phyloP scores from a whole-genome alignment of 2,113 vertebrate genomes.

The Oncorhynchus tshawytscha region DNA sequence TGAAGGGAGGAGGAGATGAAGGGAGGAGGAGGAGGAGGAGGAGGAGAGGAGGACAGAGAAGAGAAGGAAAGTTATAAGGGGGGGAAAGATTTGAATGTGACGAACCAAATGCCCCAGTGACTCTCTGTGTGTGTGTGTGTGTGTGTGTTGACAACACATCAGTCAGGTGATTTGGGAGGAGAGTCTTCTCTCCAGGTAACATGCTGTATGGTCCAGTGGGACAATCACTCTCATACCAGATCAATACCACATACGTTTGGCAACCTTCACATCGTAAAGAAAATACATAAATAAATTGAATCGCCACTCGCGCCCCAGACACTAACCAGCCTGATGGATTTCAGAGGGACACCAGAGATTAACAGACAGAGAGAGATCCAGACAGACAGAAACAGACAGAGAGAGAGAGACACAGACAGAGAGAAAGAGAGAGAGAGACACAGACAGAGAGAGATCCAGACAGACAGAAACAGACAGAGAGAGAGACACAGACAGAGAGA shows the following conservation, averaged over 20 bases:
- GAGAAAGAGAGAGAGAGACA: not conserved
- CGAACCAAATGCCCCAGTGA: constrained; percentile 70
- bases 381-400: too few relatives aligned
- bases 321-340: constrained; percentile 52
- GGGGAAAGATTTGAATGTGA: constrained; percentile 45
- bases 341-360: constrained; percentile 44
- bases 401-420: not conserved
- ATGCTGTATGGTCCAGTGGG: constrained; percentile 52
- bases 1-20: too few relatives aligned
- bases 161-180: constrained; percentile 68
- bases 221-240: constrained; percentile 63
- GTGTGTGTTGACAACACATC: constrained; percentile 71
- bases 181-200: constrained; percentile 38
- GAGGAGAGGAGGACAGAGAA: too few relatives aligned
- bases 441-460: accelerated
- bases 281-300: constrained; percentile 60
- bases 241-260: constrained; percentile 75
- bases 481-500: too few relatives aligned
- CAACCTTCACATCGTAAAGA: constrained; percentile 69
- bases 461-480: not conserved
- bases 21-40: too few relatives aligned
- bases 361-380: constrained; percentile 19
- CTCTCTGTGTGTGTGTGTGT: too few relatives aligned
- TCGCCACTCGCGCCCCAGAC: constrained; percentile 18
- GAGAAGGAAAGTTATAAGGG: not conserved